Percentiles rank a stretch among this genome's conserved stretches.
phyloP scores from a whole-genome alignment of 2,113 vertebrate genomes.

The Heptranchias perlo region DNA sequence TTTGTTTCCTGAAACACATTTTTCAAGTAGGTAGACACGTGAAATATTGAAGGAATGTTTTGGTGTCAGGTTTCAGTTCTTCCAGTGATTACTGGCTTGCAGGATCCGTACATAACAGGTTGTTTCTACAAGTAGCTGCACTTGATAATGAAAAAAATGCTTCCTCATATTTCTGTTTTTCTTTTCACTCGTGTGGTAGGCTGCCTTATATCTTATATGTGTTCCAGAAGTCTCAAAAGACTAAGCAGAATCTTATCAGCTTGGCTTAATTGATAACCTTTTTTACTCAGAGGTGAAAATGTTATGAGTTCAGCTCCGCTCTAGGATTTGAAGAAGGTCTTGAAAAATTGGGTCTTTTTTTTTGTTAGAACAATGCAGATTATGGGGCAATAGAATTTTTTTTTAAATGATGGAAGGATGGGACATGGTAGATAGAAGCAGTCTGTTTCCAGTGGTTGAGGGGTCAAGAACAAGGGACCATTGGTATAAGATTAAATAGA shows the following conservation, averaged over 20 bases:
- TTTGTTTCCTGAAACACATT: neutral
- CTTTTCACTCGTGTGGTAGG: neutral
- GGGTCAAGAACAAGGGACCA: neutral
- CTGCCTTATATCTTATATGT: neutral
- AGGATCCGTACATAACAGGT: neutral
- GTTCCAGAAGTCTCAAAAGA: neutral
- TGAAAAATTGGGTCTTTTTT: neutral
- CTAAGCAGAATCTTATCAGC: neutral
- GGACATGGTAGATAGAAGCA: neutral
- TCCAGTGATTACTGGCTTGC: neutral
- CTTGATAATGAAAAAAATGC: neutral
- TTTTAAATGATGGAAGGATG: neutral
- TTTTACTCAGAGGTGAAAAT: neutral
- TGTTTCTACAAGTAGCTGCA: neutral
- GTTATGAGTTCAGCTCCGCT: neutral
- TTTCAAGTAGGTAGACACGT: neutral
- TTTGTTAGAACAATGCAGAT: neutral
- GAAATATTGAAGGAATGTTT: neutral
- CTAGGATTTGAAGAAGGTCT: neutral
- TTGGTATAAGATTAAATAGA: too few species aligned
- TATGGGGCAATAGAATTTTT: too few species aligned
- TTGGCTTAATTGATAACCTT: neutral
- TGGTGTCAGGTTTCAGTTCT: neutral
- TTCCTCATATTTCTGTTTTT: slow-evolving; percentile 4
- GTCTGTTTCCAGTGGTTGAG: neutral